Base-by-base conservation (phyloP, 2,797 vertebrate genomes). In the Brotula barbata region DNA sequence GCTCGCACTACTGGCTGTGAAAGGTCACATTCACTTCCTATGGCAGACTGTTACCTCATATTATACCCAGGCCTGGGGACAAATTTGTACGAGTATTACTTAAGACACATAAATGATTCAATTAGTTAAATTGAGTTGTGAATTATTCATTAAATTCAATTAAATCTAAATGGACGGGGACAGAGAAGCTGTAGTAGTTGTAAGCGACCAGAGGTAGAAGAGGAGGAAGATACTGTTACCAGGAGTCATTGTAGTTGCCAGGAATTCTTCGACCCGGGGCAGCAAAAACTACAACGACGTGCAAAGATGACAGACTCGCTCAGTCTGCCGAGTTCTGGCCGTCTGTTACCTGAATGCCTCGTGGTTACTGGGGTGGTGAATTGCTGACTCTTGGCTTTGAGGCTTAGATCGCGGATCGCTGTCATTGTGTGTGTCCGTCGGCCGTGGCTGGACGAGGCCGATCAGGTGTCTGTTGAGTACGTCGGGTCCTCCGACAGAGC, bases 351-450 rank as follows among this genome's bases (percentile, higher is more conserved):
- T 19, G 31, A 19, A 48, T 7, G n/a, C 46, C 31, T 36, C 48
- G 20, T 28, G 4, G 47, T 62, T 16, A 46, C 42, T 75, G 61
- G 74, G 59, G 67, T 1, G 0, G 19, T 17, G 21, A 59, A 60
- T 10, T 63, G 82, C 79, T 77, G 79, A 84, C 59, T n/a, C 17
- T 13, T 13, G 42, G 48, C 15, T 39, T 78, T 72, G 46, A 43
- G 46, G 31, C 14, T 42, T 12, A 64, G 52, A 78, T 68, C 64
- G 41, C 39, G 57, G 68, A 40, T 21, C 1, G 42, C 14, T 36
- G 33, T 37, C 65, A 55, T 34, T 53, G 62, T 50, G 53, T 65
- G 40, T 22, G 60, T 55, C 55, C 31, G 5, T 19, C 31, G 19
- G 43, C 37, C 22, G 15, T 25, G 47, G 20, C 21, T 13, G n/a